Base-by-base conservation (phyloP, 2,888 invertebrate genomes). In the Beris morrisii region DNA sequence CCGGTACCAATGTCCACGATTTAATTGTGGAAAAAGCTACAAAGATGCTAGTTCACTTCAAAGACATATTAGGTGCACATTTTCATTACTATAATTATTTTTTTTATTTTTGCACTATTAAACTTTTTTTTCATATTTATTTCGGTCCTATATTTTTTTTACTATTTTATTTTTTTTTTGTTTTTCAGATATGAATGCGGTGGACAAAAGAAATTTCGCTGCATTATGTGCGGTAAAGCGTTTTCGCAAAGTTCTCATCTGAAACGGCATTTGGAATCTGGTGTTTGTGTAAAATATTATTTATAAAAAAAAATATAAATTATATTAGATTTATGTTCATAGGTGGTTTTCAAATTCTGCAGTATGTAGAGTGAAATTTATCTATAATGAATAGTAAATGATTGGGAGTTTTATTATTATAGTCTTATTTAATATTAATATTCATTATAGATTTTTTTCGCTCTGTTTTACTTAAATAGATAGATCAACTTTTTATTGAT, bases 171-270 rank as follows among this genome's bases (percentile, higher is more conserved):
- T 38, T 38, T 38, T 3, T 38, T 38, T 5, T 3, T 38, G 5
- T 7, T 38, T 38, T 22, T 5, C 66, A 88, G 87, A 78, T 88
- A 88, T 78, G 90, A 90, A 80, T 90, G 90, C 79, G 84, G 86
- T 68, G 86, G 86, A 67, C 86, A 84, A 71, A 87, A 87, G 65
- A 86, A 86, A 80, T 90, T 89, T 77, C 81, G 79, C 69, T 90
- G 90, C 79, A 84, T 84, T 72, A 78, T 82, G 71, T 90, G 90
- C 77, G 83, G 82, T 67, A 85, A 85, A 78, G 83, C 82, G 74
- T 89, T 88, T 79, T 88, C 88, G 66, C 87, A 88, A 82, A 88
- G 87, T 80, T 87, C 87, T 77, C 87, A 86, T 67, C 81, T 87
- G 74, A 83, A 82, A 71, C 81, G 84, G 71, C 87, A 87, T 77